Base-by-base conservation (phyloP, 1,140 invertebrate species). In the Andrena cerasifolii region DNA sequence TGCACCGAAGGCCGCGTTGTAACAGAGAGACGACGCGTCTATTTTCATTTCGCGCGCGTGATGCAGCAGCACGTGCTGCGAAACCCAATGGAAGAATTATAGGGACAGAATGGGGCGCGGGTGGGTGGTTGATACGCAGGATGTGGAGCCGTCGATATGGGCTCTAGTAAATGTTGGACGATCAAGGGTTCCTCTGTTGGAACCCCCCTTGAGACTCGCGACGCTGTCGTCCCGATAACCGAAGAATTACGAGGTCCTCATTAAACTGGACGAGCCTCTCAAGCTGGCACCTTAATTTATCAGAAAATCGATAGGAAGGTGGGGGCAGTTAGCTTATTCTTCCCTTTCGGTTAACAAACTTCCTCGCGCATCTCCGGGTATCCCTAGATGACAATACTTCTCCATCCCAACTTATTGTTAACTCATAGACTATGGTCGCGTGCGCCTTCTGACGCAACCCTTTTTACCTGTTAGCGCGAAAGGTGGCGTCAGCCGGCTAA, bases 1-100 rank as follows among this genome's bases (percentile, higher is more conserved):
- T 75, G 73, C 63, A 58, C 3, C 51, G 73, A 75, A 75, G 73
- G 73, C 63, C 63, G 40, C n/a, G 36, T n/a, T n/a, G 51, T 58
- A 75, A 68, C 63, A 67, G 63, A 75, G 31, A 21, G 62, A 51
- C 40, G 51, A 67, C 47, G 63, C 56, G 28, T 67, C 73, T 75
- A 75, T 75, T 75, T 75, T 75, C 49, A 75, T 56, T 75, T 75
- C 63, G 63, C 63, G 33, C 58, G 40, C 56, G 73, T 31, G 26
- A 24, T 36, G 63, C 45, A 31, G 45, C 67, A 28, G 51, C 28
- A 16, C 73, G 63, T 75, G 73, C 51, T 33, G 36, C 1, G 73
- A 67, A 75, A 67, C 40, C 28, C 47, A 56, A 75, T 58, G 31
- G 56, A 56, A 67, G 67, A 66, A 67, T 75, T 58, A 58, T 67